Conservation (phyloP, 92 coral and sea anemone genomes). For the Heliopora coerulea region DNA sequence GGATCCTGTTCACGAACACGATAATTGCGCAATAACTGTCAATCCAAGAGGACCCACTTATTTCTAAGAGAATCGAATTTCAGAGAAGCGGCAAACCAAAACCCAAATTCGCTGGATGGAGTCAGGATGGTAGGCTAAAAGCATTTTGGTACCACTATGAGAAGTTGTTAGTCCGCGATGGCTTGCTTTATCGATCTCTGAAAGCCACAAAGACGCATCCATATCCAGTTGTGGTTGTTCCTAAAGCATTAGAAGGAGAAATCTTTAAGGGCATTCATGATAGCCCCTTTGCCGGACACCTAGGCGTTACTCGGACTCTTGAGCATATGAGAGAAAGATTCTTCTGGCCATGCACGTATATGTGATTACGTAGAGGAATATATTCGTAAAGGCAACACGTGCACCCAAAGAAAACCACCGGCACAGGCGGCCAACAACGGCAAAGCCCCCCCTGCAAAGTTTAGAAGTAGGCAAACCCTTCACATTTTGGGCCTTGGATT, state of each 20-base stretch:
- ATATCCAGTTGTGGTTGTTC: slow-evolving; percentile 14
- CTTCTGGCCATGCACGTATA: slow-evolving; percentile 37
- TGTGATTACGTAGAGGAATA: slow-evolving; percentile 34
- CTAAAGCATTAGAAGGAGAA: slow-evolving; percentile 4
- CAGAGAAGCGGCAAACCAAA: slow-evolving; percentile 12
- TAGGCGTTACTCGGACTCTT: slow-evolving; percentile 14
- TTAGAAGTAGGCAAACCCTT: slow-evolving; percentile 55
- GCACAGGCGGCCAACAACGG: slow-evolving; percentile 16
- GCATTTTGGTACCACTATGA: slow-evolving; percentile 40
- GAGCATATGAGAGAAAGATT: slow-evolving; percentile 36
- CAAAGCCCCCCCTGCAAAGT: slow-evolving; percentile 43
- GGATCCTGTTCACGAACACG: not conserved
- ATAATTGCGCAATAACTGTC: slow-evolving; percentile 29
- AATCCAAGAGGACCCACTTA: not conserved
- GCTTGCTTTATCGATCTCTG: slow-evolving; percentile 19
- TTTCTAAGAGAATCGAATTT: slow-evolving; percentile 9
- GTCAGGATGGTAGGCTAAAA: slow-evolving; percentile 18
- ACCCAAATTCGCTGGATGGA: slow-evolving; percentile 27
- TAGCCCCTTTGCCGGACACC: slow-evolving; percentile 30
- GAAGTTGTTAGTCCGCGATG: slow-evolving; percentile 43
- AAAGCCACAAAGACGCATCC: slow-evolving; percentile 24
- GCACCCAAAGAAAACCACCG: slow-evolving; percentile 33
- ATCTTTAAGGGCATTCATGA: slow-evolving; percentile 27
- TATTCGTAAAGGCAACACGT: slow-evolving; percentile 32
- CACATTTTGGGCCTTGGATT: slow-evolving; percentile 58